Evolutionary conservation across 2,113 vertebrate genomes (phyloP).

Genomic region (Cyprinodon tularosa): DNA sequence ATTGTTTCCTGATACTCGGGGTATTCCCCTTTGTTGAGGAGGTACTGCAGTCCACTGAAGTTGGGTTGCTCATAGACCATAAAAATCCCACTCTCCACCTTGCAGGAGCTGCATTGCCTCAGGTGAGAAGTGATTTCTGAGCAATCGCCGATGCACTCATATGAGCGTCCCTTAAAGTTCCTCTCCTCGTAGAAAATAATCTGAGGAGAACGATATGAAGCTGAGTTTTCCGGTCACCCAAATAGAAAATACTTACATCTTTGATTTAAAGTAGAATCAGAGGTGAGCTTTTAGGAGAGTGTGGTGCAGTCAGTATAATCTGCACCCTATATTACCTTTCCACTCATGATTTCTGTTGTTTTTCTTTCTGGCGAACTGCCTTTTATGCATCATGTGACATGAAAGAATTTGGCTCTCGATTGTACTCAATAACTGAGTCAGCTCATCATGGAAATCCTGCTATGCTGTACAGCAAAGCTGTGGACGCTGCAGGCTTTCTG

Average conservation of each 20-base stretch:
- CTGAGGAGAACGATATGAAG: slow-evolving; percentile 36
- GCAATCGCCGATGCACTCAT: slow-evolving; percentile 62
- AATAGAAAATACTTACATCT: neutral
- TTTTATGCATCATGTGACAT: slow-evolving; percentile 66
- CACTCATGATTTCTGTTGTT: slow-evolving; percentile 61
- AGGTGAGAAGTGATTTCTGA: slow-evolving; percentile 61
- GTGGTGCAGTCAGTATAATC: slow-evolving; percentile 3
- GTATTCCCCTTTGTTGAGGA: slow-evolving; percentile 69
- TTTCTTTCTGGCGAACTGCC: slow-evolving; percentile 37
- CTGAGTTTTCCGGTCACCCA: neutral
- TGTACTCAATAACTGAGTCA: slow-evolving; percentile 58
- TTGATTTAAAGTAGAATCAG: neutral
- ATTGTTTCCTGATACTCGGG: slow-evolving; percentile 59
- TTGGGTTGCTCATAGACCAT: slow-evolving; percentile 59
- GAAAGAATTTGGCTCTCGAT: slow-evolving; percentile 56
- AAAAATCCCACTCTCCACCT: slow-evolving; percentile 61
- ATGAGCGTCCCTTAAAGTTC: slow-evolving; percentile 71
- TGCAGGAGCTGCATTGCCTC: slow-evolving; percentile 64
- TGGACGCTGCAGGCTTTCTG: slow-evolving; percentile 6
- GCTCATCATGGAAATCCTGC: slow-evolving; percentile 41
- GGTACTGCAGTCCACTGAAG: slow-evolving; percentile 58
- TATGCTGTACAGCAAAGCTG: slow-evolving; percentile 28
- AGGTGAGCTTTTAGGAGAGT: neutral
- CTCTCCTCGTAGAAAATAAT: slow-evolving; percentile 73
- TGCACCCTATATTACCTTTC: slow-evolving; percentile 44